These are phyloP conservation scores for Zootoca vivipara DNA, from an alignment of 2,113 vertebrate species.

Conservation along the genomic window DNA sequence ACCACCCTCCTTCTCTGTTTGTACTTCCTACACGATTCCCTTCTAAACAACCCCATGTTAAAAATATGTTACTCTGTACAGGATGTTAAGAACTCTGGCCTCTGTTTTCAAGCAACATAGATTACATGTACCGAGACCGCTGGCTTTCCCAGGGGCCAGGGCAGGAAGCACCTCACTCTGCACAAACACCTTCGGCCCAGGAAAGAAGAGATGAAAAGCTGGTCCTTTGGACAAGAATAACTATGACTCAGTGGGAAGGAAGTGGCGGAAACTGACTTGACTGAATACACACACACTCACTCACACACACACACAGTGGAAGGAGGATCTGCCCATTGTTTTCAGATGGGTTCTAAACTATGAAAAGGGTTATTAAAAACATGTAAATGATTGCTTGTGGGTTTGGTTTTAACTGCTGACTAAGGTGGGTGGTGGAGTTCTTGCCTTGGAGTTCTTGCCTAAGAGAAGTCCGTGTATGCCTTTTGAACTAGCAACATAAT, in stretches of 20 bases:
- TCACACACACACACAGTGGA: neutral
- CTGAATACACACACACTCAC: neutral
- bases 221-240: slow-evolving; percentile 1
- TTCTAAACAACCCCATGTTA: neutral
- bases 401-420: neutral
- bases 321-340: slow-evolving; percentile 6
- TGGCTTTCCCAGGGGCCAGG: neutral
- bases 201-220: neutral
- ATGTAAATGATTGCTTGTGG: neutral
- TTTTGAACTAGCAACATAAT: neutral
- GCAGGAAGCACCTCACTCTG: neutral
- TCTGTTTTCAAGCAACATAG: neutral
- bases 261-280: slow-evolving; percentile 6
- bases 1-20: neutral
- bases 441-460: neutral
- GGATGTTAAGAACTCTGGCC: neutral
- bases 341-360: neutral
- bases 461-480: neutral
- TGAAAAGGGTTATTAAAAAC: neutral
- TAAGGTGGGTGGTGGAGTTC: too few species aligned
- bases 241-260: slow-evolving; percentile 20
- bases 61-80: neutral
- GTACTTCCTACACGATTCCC: neutral
- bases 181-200: neutral
- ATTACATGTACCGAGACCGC: neutral